Percentiles rank a stretch among this genome's conserved stretches.
These are phyloP conservation scores for Allobates femoralis DNA, from an alignment of 2,797 vertebrate species.

Conservation along the genomic window DNA sequence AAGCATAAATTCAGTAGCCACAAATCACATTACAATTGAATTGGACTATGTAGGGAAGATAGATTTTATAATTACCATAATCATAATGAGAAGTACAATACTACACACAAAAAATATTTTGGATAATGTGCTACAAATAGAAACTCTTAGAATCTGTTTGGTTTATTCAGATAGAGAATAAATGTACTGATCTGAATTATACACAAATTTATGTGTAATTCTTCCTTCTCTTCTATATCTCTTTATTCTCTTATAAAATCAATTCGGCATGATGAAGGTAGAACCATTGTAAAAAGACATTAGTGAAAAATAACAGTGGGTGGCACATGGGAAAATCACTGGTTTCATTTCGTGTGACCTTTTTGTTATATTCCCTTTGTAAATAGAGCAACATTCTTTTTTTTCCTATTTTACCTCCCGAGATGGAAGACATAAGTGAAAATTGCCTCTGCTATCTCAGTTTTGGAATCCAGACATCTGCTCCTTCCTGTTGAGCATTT, in stretches of 20 bases:
- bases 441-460: constrained; percentile 27
- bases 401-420: constrained; percentile 34
- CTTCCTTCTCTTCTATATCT: not conserved
- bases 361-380: constrained; percentile 30
- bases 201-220: not conserved
- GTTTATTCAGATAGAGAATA: not conserved
- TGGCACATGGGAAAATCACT: constrained; percentile 2
- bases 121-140: not conserved
- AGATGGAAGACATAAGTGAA: constrained; percentile 32
- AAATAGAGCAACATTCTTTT: not conserved
- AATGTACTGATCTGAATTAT: not conserved
- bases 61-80: not conserved
- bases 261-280: constrained; percentile 2
- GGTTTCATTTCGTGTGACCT: constrained; percentile 32
- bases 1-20: too few relatives aligned
- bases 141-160: not conserved
- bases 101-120: not conserved
- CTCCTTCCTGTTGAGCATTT: constrained; percentile 58
- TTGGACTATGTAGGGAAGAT: not conserved
- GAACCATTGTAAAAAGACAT: constrained; percentile 14
- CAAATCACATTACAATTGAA: not conserved
- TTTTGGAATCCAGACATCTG: constrained; percentile 45
- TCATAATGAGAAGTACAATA: not conserved
- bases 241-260: constrained; percentile 24
- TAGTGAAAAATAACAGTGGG: constrained; percentile 9